Evolutionary conservation across 2,888 invertebrate genomes (phyloP).

Genomic region (Caenorhabditis wallacei): DNA sequence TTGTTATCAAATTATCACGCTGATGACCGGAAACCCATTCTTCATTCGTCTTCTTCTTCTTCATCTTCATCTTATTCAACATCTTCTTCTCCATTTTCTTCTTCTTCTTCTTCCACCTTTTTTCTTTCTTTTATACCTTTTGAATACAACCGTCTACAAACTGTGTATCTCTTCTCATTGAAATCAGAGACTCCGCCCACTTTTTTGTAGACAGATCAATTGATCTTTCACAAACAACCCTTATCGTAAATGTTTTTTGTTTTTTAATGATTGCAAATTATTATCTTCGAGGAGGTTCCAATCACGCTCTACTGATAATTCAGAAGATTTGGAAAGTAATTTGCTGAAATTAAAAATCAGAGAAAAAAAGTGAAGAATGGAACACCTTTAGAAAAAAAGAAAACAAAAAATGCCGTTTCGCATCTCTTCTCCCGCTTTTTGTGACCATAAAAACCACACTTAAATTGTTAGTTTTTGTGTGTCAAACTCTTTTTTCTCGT

Average conservation of each 20-base stretch:
- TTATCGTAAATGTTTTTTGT: background rate
- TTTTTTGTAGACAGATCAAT: conserved; percentile 19
- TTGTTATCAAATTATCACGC: conserved; percentile 49
- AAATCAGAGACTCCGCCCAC: conserved; percentile 17
- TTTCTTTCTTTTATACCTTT: conserved; percentile 24
- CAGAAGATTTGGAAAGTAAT: background rate
- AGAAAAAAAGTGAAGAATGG: background rate
- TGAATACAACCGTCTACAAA: conserved; percentile 30
- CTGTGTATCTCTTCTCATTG: conserved; percentile 1
- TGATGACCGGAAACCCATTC: conserved; percentile 45
- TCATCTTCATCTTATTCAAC: background rate
- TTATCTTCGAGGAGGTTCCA: background rate
- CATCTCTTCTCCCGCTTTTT: conserved; percentile 16
- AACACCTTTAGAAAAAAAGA: conserved; percentile 6
- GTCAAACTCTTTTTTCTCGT: conserved; percentile 25
- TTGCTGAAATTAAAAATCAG: background rate
- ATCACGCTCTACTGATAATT: background rate
- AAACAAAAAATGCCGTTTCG: conserved; percentile 2
- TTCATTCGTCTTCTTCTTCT: conserved; percentile 4
- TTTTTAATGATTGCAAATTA: background rate
- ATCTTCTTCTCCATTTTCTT: background rate
- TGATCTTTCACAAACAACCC: background rate
- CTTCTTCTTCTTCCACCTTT: background rate
- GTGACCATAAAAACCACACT: conserved; percentile 32
- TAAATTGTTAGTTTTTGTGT: conserved; percentile 33